Base-by-base conservation (phyloP, 2,113 vertebrate genomes). In the Scatophagus argus region DNA sequence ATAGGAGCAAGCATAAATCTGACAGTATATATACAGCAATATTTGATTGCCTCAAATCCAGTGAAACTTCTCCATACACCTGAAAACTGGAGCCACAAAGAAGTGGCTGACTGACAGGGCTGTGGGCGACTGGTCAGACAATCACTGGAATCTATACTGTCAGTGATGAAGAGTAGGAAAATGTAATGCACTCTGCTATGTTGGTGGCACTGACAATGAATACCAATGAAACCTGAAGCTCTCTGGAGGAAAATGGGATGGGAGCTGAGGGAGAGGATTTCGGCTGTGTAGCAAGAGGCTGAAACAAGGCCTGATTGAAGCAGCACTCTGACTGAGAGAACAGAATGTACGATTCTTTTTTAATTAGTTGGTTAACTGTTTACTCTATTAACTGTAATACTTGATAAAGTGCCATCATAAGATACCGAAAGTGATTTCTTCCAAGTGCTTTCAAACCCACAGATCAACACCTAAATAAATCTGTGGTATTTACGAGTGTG, bases 261-360 rank as follows among this genome's bases (percentile, higher is more conserved):
- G 54, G 75, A 84, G 82, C 81, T 58, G 68, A 73, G 60, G 82
- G 85, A 89, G 79, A 88, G 67, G 65, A 80, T 13, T 55, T 81
- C 76, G 70, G 73, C 82, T 52, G 77, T 13, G 25, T 36, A 43
- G 73, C 52, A 63, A 69, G 58, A 46, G 79, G 54, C 59, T 63
- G 43, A 81, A 86, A 91, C 86, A 69, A 88, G 84, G 77, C 44
- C 75, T 80, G 86, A 89, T 70, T 90, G 76, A 91, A 84, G 79
- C 54, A 77, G 67, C 10, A 3, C 65, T 66, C 6, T 2, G 23
- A 63, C 46, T 58, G 56, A 49, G 52, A 65, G 54, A 59, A 56
- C 38, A 55, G 52, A 54, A 62, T 34, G 31, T 12, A 44, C 16
- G 17, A 63, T 25, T 23, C 32, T 13, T 17, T 12, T 17, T 32